Base-by-base conservation (phyloP, 2,113 vertebrate species). In the Ifrita kowaldi region DNA sequence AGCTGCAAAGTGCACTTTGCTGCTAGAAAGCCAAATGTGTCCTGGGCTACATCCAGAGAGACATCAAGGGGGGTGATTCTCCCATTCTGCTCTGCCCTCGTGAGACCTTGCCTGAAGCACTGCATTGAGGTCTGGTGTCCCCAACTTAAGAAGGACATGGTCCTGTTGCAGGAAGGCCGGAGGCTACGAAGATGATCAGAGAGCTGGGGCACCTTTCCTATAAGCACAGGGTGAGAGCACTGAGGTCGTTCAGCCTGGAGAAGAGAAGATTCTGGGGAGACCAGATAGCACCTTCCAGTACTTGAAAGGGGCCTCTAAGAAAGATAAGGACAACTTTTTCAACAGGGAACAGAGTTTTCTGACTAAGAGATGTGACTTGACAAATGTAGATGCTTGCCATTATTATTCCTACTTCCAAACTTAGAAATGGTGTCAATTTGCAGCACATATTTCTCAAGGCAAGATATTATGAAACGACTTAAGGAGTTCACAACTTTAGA, bases 361-460 rank as follows among this genome's bases (percentile, higher is more conserved):
- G 64, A 50, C 22, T 79, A 42, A 92, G 77, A 70, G 30, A 83
- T 78, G 80, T 96, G 76, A 77, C 75, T 87, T 94, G 56, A 94
- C 84, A 94, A 70, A 94, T 68, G 20, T 64, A 89, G 95, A 67
- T 92, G 49, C 67, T 89, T 89, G 49, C 87, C 73, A 67, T 96
- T 96, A 76, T 78, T 57, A 73, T 91, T 70, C 90, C 60, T 84
- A 63, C 56, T 88, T 77, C 73, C 33, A 56, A 89, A 42, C 15
- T 77, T 53, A 95, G 67, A 79, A 65, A 79, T 67, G 10, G 24
- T 56, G 6, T 82, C 33, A 75, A 35, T 84, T 95, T 87, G 20
- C 44, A 86, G 37, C 6, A 39, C 73, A 19, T 57, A 47, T 73
- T 93, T 94, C 93, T 94, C 39, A 89, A 71, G 82, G 44, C n/a